Evolutionary conservation across 64 coral and sea anemone species (phyloP).

Genomic region (Anthopleura sola): DNA sequence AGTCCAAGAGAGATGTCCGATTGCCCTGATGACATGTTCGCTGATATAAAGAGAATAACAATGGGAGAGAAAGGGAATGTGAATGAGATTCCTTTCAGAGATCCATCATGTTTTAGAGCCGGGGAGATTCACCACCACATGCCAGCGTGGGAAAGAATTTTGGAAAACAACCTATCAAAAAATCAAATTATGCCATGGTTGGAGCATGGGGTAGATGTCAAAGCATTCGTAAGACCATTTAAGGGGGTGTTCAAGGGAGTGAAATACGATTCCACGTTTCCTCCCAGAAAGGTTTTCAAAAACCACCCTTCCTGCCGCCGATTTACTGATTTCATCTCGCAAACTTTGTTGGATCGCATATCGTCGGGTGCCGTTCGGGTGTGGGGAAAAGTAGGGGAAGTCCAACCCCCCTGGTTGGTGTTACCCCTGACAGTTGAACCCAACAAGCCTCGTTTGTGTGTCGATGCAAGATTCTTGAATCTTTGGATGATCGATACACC

Average conservation of each 20-base stretch:
- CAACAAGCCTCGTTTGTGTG: too few species aligned
- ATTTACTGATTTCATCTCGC: conserved; percentile 4
- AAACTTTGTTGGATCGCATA: conserved; percentile 2
- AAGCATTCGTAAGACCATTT: conserved; percentile 4
- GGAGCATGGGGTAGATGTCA: neutral
- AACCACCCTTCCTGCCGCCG: conserved; percentile 12
- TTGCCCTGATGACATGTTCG: neutral
- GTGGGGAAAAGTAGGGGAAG: conserved; percentile 4
- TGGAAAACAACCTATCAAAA: neutral
- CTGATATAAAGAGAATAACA: neutral
- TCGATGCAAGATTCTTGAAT: too few species aligned
- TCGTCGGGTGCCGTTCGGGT: conserved; percentile 11
- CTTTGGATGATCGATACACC: too few species aligned
- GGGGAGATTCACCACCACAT: conserved; percentile 7
- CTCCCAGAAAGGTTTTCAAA: neutral
- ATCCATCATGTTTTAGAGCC: neutral
- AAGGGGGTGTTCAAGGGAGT: neutral
- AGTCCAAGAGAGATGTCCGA: neutral
- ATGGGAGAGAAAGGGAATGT: neutral
- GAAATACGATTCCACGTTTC: neutral
- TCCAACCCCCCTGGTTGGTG: conserved; percentile 5
- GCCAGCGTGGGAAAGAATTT: neutral
- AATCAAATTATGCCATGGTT: neutral
- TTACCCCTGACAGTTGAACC: too few species aligned
- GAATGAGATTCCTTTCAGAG: neutral